These are phyloP conservation scores for Bombus picipes DNA, from an alignment of 1,140 invertebrate genomes.

Conservation along the genomic window DNA sequence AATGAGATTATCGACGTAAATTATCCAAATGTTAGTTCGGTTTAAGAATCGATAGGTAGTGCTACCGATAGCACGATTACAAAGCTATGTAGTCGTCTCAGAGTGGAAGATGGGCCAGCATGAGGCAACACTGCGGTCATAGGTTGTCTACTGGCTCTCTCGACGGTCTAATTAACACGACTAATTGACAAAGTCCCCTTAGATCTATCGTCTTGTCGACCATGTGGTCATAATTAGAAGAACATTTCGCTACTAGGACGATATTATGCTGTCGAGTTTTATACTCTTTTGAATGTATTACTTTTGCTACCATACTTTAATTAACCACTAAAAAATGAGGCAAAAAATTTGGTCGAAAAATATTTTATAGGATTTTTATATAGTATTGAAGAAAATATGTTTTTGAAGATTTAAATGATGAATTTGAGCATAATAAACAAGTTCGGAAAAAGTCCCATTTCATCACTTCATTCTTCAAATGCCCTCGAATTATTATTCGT, in stretches of 20 bases:
- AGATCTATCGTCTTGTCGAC: constrained; percentile 52
- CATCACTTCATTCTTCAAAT: not conserved
- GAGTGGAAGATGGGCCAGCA: constrained; percentile 59
- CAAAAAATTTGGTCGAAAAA: not conserved
- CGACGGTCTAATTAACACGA: constrained; percentile 64
- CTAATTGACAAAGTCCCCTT: constrained; percentile 67
- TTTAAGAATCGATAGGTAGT: constrained; percentile 50
- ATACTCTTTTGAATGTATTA: not conserved
- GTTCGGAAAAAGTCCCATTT: too few relatives aligned
- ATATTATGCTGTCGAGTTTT: constrained; percentile 3
- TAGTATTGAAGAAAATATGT: too few relatives aligned
- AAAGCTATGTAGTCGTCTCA: constrained; percentile 53
- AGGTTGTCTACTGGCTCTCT: constrained; percentile 54
- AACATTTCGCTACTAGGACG: constrained; percentile 36
- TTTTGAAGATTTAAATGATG: not conserved
- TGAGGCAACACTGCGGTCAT: constrained; percentile 53
- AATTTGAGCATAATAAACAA: not conserved
- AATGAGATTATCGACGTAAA: constrained; percentile 34
- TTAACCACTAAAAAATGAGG: not conserved
- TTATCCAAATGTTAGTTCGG: constrained; percentile 48
- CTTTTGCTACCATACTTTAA: not conserved
- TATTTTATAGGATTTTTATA: not conserved
- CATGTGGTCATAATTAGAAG: constrained; percentile 51
- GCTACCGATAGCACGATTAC: constrained; percentile 52
- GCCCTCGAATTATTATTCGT: too few relatives aligned